Evolutionary conservation across 2,888 invertebrate species (phyloP).

Genomic region (Acanthococcus lagerstroemiae): DNA sequence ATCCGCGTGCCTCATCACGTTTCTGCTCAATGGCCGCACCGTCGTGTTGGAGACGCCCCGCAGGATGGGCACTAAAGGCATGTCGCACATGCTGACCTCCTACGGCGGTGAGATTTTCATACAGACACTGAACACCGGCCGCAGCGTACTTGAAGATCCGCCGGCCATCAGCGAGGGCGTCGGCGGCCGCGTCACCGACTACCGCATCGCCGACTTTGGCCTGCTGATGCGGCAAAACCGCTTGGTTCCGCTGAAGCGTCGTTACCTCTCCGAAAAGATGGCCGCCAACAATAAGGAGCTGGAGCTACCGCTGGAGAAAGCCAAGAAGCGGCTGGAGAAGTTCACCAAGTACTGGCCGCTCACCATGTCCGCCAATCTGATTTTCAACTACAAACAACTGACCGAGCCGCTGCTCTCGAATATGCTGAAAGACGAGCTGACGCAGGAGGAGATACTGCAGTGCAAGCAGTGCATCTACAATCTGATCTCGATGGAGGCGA

Average conservation of each 20-base stretch:
- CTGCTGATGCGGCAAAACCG: constrained; percentile 75
- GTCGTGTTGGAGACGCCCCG: constrained; percentile 78
- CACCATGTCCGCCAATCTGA: constrained; percentile 76
- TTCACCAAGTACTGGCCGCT: constrained; percentile 81
- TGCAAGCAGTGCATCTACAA: constrained; percentile 77
- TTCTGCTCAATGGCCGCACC: constrained; percentile 86
- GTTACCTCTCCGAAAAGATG: constrained; percentile 39
- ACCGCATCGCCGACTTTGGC: constrained; percentile 68
- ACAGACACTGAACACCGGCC: constrained; percentile 72
- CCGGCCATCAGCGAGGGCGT: constrained; percentile 91
- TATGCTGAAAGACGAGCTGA: constrained; percentile 69
- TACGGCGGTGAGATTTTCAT: constrained; percentile 95
- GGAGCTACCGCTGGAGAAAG: constrained; percentile 46
- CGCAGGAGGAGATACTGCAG: constrained; percentile 74
- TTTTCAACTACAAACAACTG: constrained; percentile 71
- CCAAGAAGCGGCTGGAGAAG: constrained; percentile 59
- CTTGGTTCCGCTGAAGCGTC: constrained; percentile 54
- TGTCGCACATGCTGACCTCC: constrained; percentile 84
- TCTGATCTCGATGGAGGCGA: constrained; percentile 67
- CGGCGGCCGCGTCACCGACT: constrained; percentile 89
- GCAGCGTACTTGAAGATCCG: constrained; percentile 85
- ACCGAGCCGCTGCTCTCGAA: constrained; percentile 63
- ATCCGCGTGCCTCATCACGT: constrained; percentile 93
- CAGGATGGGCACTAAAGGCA: constrained; percentile 63
- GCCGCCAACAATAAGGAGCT: constrained; percentile 1